These are phyloP conservation scores for Dipus sagitta DNA, from an alignment of 2,797 vertebrate genomes.

Conservation along the genomic window DNA sequence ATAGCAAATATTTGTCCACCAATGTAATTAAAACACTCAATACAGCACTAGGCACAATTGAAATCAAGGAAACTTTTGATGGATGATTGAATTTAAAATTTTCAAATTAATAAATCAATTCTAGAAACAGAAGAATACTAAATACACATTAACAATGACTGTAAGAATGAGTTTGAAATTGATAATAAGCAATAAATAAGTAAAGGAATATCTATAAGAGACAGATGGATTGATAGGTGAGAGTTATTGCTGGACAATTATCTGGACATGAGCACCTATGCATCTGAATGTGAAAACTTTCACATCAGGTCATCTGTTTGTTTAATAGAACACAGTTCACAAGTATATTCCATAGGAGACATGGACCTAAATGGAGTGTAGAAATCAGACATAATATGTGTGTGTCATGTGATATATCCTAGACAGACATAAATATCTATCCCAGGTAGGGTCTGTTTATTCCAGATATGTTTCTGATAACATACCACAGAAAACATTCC, in stretches of 20 bases:
- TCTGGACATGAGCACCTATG: background rate
- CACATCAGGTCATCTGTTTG: background rate
- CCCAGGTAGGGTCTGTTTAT: no score
- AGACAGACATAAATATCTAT: no score
- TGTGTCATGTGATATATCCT: background rate
- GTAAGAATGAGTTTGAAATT: background rate
- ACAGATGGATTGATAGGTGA: background rate
- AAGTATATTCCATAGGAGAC: background rate
- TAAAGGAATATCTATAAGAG: background rate
- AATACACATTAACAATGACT: background rate
- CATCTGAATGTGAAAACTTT: background rate
- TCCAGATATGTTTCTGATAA: background rate
- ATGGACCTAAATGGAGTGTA: background rate
- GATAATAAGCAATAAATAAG: background rate
- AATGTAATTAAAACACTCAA: background rate
- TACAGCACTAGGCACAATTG: background rate
- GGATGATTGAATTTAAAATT: background rate
- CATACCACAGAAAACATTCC: background rate
- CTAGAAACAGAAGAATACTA: background rate
- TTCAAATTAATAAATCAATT: background rate
- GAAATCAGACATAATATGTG: background rate
- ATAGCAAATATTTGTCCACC: background rate
- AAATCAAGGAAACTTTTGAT: background rate
- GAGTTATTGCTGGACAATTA: background rate
- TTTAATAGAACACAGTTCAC: background rate